These are phyloP conservation scores for Parnassius orleans DNA, from an alignment of 2,888 invertebrate genomes.

Conservation along the genomic window DNA sequence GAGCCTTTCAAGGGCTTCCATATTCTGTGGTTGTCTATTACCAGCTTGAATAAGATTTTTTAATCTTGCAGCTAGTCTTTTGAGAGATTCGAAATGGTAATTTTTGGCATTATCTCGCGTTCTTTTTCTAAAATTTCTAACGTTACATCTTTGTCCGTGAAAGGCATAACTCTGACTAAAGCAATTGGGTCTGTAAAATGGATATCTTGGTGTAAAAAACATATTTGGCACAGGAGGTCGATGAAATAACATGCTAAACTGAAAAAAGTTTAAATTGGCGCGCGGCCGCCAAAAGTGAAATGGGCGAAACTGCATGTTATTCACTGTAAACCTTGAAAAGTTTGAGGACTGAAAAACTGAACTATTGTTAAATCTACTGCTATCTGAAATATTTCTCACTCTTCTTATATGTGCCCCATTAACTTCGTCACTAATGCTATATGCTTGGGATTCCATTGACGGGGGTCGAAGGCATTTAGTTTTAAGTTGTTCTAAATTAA, in stretches of 20 bases:
- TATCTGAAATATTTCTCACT: constrained; percentile 18
- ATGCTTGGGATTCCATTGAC: constrained; percentile 37
- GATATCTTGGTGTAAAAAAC: constrained; percentile 40
- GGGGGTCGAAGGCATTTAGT: constrained; percentile 34
- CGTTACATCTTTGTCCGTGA: background rate
- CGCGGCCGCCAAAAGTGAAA: constrained; percentile 46
- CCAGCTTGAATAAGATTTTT: constrained; percentile 41
- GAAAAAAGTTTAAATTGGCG: constrained; percentile 41
- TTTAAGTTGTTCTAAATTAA: constrained; percentile 50
- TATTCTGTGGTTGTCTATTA: constrained; percentile 37
- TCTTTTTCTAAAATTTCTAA: constrained; percentile 38
- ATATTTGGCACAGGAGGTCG: constrained; percentile 42
- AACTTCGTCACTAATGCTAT: constrained; percentile 45
- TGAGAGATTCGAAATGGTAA: constrained; percentile 49
- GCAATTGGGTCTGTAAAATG: constrained; percentile 29
- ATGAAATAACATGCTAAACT: constrained; percentile 47
- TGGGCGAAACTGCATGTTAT: constrained; percentile 37
- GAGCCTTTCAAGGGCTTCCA: constrained; percentile 45
- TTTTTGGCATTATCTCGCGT: constrained; percentile 34
- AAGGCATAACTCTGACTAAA: background rate
- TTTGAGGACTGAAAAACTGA: constrained; percentile 29
- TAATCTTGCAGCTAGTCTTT: constrained; percentile 43
- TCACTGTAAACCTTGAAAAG: constrained; percentile 32
- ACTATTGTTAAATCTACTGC: constrained; percentile 29
- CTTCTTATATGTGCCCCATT: constrained; percentile 49